These are phyloP conservation scores for Euschistus heros DNA, from an alignment of 1,140 invertebrate species.

Conservation along the genomic window DNA sequence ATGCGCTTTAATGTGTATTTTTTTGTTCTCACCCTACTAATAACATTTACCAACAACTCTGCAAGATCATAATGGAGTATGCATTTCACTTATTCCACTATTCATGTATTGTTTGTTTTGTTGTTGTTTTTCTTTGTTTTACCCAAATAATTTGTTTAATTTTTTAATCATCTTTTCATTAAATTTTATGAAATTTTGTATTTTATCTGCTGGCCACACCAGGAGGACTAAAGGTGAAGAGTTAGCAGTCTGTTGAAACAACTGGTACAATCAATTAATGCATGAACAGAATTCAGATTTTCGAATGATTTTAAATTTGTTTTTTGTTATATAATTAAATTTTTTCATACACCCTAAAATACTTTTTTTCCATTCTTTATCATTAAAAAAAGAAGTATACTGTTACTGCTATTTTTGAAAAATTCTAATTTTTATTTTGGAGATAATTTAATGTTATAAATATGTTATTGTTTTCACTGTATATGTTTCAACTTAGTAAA, in stretches of 20 bases:
- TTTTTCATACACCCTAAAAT: too few species aligned
- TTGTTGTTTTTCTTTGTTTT: neutral
- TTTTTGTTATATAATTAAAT: too few species aligned
- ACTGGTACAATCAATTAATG: conserved; percentile 29
- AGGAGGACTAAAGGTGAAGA: conserved; percentile 62
- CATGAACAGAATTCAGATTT: conserved; percentile 15
- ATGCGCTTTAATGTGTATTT: conserved; percentile 11
- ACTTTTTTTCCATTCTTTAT: too few species aligned
- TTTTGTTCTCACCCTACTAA: conserved; percentile 13
- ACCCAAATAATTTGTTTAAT: neutral
- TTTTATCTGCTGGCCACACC: conserved; percentile 47
- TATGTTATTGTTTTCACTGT: too few species aligned
- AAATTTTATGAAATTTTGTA: conserved; percentile 31
- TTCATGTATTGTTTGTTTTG: conserved; percentile 8
- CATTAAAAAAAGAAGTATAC: too few species aligned
- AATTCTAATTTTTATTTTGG: too few species aligned
- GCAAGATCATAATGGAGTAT: conserved; percentile 11
- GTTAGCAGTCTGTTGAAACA: conserved; percentile 42
- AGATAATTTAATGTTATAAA: too few species aligned
- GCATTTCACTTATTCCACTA: neutral
- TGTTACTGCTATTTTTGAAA: too few species aligned
- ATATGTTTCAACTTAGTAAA: too few species aligned
- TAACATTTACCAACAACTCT: conserved; percentile 21
- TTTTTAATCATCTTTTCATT: too few species aligned
- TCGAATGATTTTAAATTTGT: too few species aligned